Evolutionary conservation across 2,797 vertebrate genomes (phyloP), one percentile per base, ranked within the genome.

Genomic region (Saxicola maurus): DNA sequence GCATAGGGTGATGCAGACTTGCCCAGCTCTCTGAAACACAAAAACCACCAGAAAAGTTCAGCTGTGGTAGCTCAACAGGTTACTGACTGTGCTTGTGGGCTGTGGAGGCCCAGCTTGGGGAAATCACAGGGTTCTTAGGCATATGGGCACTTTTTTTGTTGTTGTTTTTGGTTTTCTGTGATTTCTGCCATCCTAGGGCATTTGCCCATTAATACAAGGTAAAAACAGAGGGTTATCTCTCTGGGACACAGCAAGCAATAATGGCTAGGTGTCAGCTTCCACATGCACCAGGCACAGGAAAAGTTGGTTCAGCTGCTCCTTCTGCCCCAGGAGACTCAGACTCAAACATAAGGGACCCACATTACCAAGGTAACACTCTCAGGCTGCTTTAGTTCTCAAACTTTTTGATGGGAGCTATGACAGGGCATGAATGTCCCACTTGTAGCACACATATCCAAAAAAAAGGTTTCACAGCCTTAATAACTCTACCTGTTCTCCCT

Each of bases 31-130:
- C 46, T 65, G 59, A 49, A 75, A 55, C 23, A 55, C 43, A 61
- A 83, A 87, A 66, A 48, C 0, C 21, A 68, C 8, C 25, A 42
- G 40, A 56, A 80, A 62, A 69, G 43, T 17, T 49, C 28, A 72
- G 28, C 45, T 51, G 31, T 42, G 19, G 31, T 6, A 84, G 24
- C 42, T 66, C 31, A 69, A 28, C 43, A 28, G 31, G 30, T 35
- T 77, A 30, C 27, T 69, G 68, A 43, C 21, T 25, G 13, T 31
- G 31, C 25, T 43, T 0, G 0, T 27, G 46, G 0, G 1, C 23
- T 56, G 25, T n/a, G 4, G 2, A 86, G 69, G 25, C 18, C 24
- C 20, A 56, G 42, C 10, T 7, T 33, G 27, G 27, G 30, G 57
- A 79, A 80, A 17, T 20, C 27, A 21, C 18, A 64, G 10, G 16